phyloP scores from a whole-genome alignment of 2,888 invertebrate species.

The Hyalella azteca region DNA sequence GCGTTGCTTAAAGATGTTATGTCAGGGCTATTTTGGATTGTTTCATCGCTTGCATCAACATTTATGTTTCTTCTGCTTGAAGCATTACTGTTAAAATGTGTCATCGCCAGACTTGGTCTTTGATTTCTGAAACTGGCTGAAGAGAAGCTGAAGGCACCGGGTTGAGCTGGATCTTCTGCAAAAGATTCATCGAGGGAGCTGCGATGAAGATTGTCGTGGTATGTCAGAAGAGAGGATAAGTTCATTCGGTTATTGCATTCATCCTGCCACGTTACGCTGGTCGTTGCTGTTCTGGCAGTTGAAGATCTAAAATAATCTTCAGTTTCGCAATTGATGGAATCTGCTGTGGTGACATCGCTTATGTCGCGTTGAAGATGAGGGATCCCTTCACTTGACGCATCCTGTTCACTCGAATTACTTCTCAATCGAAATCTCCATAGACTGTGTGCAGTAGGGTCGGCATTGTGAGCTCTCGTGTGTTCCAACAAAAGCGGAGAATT shows the following conservation, averaged over 20 bases:
- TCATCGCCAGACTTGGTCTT: neutral
- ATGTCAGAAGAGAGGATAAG: neutral
- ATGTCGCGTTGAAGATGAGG: neutral
- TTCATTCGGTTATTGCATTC: conserved; percentile 2
- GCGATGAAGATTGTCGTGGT: neutral
- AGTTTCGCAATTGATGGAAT: neutral
- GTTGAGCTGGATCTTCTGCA: conserved; percentile 20
- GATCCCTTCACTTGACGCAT: neutral
- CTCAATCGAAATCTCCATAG: neutral
- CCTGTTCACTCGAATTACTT: neutral
- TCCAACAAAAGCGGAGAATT: neutral
- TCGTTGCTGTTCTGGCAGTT: neutral
- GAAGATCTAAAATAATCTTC: neutral
- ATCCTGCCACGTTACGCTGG: neutral
- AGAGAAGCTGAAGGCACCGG: conserved; percentile 5
- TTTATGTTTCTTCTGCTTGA: conserved; percentile 7
- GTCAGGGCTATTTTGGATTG: neutral
- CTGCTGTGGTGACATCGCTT: neutral
- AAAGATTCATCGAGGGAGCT: neutral
- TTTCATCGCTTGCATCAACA: neutral
- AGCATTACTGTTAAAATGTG: neutral
- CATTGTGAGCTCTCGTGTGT: neutral
- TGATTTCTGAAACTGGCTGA: neutral
- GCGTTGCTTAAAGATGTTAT: neutral
- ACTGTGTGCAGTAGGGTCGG: neutral